phyloP scores from a whole-genome alignment of 2,113 vertebrate species.

The Prionailurus bengalensis region DNA sequence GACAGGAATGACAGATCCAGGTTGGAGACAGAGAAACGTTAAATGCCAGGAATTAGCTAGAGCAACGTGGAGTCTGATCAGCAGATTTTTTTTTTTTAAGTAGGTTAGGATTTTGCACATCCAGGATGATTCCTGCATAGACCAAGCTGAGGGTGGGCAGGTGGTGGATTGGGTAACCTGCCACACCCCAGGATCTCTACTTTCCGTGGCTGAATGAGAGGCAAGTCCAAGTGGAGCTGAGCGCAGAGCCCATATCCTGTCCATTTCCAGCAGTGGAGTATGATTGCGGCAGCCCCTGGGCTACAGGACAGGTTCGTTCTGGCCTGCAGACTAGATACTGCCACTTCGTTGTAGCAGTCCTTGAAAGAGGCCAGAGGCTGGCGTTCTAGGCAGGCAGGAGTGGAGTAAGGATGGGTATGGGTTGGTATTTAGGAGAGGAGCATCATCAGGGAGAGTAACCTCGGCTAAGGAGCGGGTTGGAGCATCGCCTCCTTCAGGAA shows the following conservation, averaged over 20 bases:
- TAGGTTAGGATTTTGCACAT: slow-evolving; percentile 27
- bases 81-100: slow-evolving; percentile 45
- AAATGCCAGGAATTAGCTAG: slow-evolving; percentile 61
- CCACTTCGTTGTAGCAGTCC: neutral
- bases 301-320: neutral
- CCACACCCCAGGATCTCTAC: neutral
- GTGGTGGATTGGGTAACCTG: neutral
- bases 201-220: neutral
- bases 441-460: neutral
- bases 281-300: neutral
- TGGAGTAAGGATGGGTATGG: neutral
- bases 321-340: neutral
- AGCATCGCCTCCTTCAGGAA: slow-evolving; percentile 21
- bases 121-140: neutral
- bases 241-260: neutral
- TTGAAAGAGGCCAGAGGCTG: neutral
- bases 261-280: neutral
- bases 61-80: slow-evolving; percentile 28
- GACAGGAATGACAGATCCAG: slow-evolving; percentile 48
- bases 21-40: slow-evolving; percentile 30
- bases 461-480: neutral
- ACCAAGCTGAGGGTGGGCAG: neutral
- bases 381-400: neutral
- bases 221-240: neutral
- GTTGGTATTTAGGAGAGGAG: neutral